These are phyloP conservation scores for Epirrhoe alternata DNA, from an alignment of 2,888 invertebrate genomes.

Conservation along the genomic window DNA sequence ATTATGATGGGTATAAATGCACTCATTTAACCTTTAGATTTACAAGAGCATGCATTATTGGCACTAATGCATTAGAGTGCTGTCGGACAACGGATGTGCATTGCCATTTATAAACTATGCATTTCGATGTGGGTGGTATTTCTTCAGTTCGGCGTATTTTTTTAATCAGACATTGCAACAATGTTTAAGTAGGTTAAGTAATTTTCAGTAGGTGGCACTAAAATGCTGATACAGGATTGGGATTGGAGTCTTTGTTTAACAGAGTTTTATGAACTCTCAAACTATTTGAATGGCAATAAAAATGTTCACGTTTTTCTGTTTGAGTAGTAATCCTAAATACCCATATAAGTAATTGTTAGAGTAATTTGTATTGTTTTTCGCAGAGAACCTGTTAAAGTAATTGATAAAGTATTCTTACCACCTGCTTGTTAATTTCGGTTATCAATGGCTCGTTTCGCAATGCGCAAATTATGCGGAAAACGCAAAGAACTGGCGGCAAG, in stretches of 20 bases:
- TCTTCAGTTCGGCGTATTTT: constrained; percentile 22
- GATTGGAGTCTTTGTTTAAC: neutral
- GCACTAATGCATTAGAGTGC: constrained; percentile 68
- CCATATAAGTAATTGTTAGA: too few relatives aligned
- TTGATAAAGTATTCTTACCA: neutral
- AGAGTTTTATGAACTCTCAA: neutral
- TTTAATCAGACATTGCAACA: constrained; percentile 9
- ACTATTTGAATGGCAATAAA: too few relatives aligned
- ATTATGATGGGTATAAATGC: constrained; percentile 29
- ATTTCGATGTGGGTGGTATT: constrained; percentile 71
- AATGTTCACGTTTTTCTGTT: too few relatives aligned
- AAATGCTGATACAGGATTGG: neutral
- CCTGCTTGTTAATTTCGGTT: constrained; percentile 26
- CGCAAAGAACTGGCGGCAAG: constrained; percentile 49
- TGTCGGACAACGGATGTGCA: constrained; percentile 70
- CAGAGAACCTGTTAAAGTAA: constrained; percentile 1
- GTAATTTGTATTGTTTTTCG: neutral
- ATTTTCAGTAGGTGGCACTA: neutral
- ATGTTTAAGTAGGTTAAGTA: constrained; percentile 1
- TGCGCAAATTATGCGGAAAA: constrained; percentile 45
- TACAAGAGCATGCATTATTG: constrained; percentile 56
- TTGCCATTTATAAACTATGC: constrained; percentile 72
- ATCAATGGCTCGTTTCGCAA: constrained; percentile 38
- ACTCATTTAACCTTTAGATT: constrained; percentile 46
- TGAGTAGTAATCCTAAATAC: too few relatives aligned